Percentiles rank a stretch among this genome's conserved stretches.
phyloP scores from a whole-genome alignment of 2,888 invertebrate species.

The Tridacna crocea region DNA sequence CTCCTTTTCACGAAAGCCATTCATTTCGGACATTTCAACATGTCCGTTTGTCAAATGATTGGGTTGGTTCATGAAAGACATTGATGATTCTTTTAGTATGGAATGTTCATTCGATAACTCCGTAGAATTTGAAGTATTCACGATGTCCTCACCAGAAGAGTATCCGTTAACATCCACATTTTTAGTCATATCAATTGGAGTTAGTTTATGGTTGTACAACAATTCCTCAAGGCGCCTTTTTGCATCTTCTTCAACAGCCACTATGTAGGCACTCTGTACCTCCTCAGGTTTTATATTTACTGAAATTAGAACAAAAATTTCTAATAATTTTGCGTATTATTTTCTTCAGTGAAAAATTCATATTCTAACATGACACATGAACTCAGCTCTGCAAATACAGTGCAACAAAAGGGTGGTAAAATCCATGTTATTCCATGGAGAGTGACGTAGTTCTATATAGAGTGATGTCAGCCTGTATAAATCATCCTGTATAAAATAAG shows the following conservation, averaged over 20 bases:
- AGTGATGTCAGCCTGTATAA: too few species aligned
- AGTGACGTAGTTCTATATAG: too few species aligned
- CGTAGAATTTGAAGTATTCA: constrained; percentile 35
- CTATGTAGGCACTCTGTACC: constrained; percentile 98
- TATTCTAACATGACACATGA: too few species aligned
- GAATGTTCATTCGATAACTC: constrained; percentile 58
- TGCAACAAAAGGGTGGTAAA: too few species aligned
- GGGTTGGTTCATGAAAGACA: constrained; percentile 60
- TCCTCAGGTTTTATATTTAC: constrained; percentile 65
- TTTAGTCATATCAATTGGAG: constrained; percentile 94
- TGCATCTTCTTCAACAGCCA: constrained; percentile 97
- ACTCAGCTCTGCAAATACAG: too few species aligned
- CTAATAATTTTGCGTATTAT: too few species aligned
- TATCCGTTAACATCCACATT: constrained; percentile 86
- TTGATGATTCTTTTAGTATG: constrained; percentile 55
- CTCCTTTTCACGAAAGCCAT: constrained; percentile 65
- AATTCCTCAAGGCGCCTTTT: constrained; percentile 95
- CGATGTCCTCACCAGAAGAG: constrained; percentile 39
- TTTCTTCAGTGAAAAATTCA: too few species aligned
- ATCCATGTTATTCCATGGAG: too few species aligned
- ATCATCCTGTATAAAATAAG: too few species aligned
- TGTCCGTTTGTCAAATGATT: constrained; percentile 64
- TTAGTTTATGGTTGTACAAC: constrained; percentile 95
- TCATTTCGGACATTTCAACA: constrained; percentile 69
- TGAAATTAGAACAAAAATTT: constrained; percentile 57